phyloP scores from a whole-genome alignment of 2,113 vertebrate species.

The Tupaia chinensis region DNA sequence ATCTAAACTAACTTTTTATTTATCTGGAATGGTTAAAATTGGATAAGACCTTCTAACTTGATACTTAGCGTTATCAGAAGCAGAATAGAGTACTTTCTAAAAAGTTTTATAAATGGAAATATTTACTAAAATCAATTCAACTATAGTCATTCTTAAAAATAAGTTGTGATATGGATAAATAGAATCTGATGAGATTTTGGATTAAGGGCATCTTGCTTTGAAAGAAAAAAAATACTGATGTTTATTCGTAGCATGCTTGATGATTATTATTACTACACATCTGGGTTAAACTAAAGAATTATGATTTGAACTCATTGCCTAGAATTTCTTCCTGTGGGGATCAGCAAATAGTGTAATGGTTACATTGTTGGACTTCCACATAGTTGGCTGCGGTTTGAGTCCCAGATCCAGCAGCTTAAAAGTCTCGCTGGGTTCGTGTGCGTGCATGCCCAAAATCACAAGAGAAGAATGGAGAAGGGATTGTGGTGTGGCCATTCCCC shows the following conservation, averaged over 20 bases:
- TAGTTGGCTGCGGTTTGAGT: too few relatives aligned
- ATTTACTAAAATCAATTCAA: neutral
- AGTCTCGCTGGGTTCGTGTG: too few relatives aligned
- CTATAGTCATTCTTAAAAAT: conserved; percentile 3
- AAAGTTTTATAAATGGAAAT: neutral
- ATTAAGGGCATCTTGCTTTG: neutral
- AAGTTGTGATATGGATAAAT: neutral
- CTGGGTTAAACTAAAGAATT: conserved; percentile 19
- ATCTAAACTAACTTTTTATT: neutral
- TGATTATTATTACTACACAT: neutral
- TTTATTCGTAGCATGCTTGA: conserved; percentile 20
- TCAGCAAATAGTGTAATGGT: too few relatives aligned
- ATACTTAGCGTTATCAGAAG: neutral
- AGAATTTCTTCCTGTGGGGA: neutral
- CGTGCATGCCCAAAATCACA: too few relatives aligned
- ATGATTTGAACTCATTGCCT: neutral
- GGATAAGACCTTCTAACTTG: neutral
- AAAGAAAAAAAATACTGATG: neutral
- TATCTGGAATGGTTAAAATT: neutral
- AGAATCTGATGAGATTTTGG: conserved; percentile 8
- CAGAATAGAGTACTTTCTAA: neutral
- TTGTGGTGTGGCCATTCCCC: too few relatives aligned
- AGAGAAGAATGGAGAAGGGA: too few relatives aligned
- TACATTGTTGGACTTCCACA: too few relatives aligned
- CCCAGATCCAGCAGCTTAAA: too few relatives aligned